Evolutionary conservation across 2,113 vertebrate species (phyloP).

Genomic region (Sander vitreus): DNA sequence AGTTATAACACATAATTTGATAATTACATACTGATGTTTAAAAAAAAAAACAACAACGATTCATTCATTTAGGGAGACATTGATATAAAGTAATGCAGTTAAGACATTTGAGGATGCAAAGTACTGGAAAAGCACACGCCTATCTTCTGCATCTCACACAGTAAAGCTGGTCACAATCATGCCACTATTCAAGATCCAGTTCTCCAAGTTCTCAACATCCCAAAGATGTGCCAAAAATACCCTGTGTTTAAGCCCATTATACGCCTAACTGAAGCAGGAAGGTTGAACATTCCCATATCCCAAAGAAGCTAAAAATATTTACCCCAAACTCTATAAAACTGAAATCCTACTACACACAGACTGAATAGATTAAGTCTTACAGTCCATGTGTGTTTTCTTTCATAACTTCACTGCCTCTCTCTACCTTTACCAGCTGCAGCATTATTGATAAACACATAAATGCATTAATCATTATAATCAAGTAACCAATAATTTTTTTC

Average conservation of each 20-base stretch:
- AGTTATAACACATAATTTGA: neutral
- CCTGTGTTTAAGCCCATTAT: slow-evolving; percentile 2
- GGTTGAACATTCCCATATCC: slow-evolving; percentile 5
- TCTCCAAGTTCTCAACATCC: neutral
- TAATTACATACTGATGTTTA: neutral
- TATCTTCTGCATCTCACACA: neutral
- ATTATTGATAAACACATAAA: too few species aligned
- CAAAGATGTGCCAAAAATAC: neutral
- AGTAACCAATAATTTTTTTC: too few species aligned
- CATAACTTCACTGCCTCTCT: slow-evolving; percentile 6
- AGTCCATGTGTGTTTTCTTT: slow-evolving; percentile 9
- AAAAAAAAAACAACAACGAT: neutral
- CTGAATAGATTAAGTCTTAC: slow-evolving; percentile 6
- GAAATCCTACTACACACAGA: slow-evolving; percentile 24
- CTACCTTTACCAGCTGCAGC: too few species aligned
- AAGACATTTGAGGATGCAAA: neutral
- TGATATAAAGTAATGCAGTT: neutral
- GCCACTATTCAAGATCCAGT: neutral
- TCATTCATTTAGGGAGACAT: neutral
- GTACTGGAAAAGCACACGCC: neutral
- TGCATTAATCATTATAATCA: too few species aligned
- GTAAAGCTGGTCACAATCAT: neutral
- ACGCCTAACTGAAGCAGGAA: neutral
- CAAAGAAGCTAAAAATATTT: slow-evolving; percentile 15
- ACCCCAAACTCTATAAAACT: slow-evolving; percentile 20